Base-by-base conservation (phyloP, 2,113 vertebrate genomes). In the Hiodon alosoides region DNA sequence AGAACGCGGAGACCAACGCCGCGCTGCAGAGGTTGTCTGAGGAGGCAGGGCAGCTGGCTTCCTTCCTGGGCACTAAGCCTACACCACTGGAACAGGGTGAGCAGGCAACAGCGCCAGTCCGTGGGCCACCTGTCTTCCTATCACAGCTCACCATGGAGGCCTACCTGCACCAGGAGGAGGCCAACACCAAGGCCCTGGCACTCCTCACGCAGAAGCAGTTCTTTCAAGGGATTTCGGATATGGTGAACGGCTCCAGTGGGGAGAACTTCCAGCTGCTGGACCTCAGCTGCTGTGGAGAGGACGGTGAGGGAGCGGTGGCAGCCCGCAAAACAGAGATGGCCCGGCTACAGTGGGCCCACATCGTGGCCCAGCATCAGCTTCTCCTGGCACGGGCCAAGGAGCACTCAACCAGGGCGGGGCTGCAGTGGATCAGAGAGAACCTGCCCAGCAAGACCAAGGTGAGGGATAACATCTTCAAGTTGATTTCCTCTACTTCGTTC, bases 101-200 rank as follows among this genome's bases (percentile, higher is more conserved):
- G 58, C 66, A 48, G 31, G 6, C 52, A 7, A 7, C 16, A 31
- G 3, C 69, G 48, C 65, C 17, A 13, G 67, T 11, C 61, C 79
- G 16, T 16, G 74, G 53, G 7, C 80, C 76, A 0, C 57, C 83
- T 9, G 81, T 91, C 58, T 90, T 97, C 78, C 85, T 95, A 60
- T 94, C 91, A 60, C 94, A 93, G 2, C 80, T 95, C 75, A 68
- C 90, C 66, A 83, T 96, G 85, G 90, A 93, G 77, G 85, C 87
- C 0, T 98, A 94, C 67, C 85, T 98, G 46, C 85, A 85, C n/a
- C 90, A 88, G 58, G 95, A 96, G 83, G 94, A 94, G 53, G 83
- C 89, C 76, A 93, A 87, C 83, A 96, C 95, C 1, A 91, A 93
- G 79, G 89, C 90, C 2, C 85, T 98, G 17, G 75, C 85, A 0